These are phyloP conservation scores for Alligator sinensis DNA, from an alignment of 2,113 vertebrate species.

Conservation along the genomic window DNA sequence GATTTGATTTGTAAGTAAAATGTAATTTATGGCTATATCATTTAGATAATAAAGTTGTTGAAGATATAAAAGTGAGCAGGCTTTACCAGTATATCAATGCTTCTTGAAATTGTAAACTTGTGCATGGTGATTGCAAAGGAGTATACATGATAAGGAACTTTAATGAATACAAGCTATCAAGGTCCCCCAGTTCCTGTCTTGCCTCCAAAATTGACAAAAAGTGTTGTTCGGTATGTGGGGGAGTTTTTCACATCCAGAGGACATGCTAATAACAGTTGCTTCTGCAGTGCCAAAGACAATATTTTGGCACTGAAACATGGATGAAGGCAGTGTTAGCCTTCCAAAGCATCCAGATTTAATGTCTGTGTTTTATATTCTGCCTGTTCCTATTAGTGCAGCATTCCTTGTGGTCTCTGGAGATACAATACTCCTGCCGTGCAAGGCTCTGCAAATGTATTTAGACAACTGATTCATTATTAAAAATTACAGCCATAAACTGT, in stretches of 20 bases:
- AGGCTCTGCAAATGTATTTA: not conserved
- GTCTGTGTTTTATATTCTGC: not conserved
- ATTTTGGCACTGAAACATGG: not conserved
- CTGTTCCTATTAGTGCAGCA: not conserved
- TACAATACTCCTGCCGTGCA: not conserved
- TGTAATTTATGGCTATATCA: not conserved
- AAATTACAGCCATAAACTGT: constrained; percentile 7
- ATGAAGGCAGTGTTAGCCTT: not conserved
- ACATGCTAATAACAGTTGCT: not conserved
- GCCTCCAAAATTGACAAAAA: not conserved
- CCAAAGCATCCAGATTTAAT: not conserved
- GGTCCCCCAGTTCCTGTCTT: not conserved
- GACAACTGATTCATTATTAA: not conserved
- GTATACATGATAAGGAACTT: not conserved
- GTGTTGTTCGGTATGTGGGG: not conserved
- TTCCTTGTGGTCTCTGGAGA: not conserved
- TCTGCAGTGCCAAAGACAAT: not conserved
- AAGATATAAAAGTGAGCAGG: not conserved
- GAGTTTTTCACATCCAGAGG: not conserved
- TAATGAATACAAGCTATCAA: not conserved
- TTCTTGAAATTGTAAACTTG: not conserved
- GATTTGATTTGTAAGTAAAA: not conserved
- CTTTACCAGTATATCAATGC: not conserved
- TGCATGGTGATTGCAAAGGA: not conserved
- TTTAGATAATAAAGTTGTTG: not conserved